Percentiles rank a stretch among this genome's conserved stretches.
These are phyloP conservation scores for Acheta domesticus DNA, from an alignment of 2,888 invertebrate species.

Conservation along the genomic window DNA sequence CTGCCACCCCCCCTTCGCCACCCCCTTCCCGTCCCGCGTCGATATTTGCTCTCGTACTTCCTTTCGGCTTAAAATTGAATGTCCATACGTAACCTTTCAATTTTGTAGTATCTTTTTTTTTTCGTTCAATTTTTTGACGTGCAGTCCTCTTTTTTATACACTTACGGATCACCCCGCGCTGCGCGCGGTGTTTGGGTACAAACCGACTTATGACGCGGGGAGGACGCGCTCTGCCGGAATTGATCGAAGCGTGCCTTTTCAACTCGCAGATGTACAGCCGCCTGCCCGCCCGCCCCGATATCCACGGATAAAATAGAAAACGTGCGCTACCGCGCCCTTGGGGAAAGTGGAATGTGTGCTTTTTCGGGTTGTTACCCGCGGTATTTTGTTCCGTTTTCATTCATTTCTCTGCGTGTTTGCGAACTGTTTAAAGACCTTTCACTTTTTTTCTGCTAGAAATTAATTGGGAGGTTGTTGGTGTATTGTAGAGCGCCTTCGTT, in stretches of 20 bases:
- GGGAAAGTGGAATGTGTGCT: no score
- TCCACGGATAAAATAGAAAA: no score
- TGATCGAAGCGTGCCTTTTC: background rate
- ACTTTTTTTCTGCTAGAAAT: no score
- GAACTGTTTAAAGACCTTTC: no score
- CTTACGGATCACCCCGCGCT: background rate
- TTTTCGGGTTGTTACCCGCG: no score
- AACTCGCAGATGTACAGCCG: background rate
- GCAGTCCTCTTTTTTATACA: background rate
- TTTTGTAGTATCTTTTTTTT: background rate
- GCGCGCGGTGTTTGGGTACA: conserved; percentile 5
- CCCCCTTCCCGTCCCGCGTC: background rate
- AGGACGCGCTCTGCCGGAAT: background rate
- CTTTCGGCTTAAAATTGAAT: conserved; percentile 18
- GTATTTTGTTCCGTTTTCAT: no score
- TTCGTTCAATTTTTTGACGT: background rate
- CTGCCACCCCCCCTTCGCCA: no score
- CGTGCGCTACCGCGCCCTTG: no score
- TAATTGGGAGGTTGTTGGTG: no score
- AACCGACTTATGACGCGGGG: conserved; percentile 9
- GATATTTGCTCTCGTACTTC: conserved; percentile 18
- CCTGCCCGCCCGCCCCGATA: no score
- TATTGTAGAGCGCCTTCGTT: no score
- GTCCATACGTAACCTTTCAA: conserved; percentile 18
- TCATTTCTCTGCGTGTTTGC: no score